Base-by-base conservation (phyloP, 1,140 invertebrate genomes). In the Platyscapa corneri region DNA sequence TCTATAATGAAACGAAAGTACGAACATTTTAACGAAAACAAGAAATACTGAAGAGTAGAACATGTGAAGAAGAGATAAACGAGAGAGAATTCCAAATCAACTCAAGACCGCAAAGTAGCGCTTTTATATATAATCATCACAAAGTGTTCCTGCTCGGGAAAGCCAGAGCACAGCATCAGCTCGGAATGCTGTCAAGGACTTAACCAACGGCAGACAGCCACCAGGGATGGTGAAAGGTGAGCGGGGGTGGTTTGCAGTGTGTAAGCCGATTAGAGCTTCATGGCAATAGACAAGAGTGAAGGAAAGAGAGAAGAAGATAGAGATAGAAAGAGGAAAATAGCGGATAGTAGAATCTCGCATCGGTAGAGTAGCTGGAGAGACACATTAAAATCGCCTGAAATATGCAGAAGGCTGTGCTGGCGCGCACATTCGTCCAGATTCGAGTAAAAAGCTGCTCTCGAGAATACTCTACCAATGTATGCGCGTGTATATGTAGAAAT, bases 361-460 rank as follows among this genome's bases (percentile, higher is more conserved):
- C 34, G 49, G 42, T 18, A 32, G 30, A 20, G 30, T 3, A 80
- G 78, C 23, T 42, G 46, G 60, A 90, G 91, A 92, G 92, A 92
- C 92, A 93, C 92, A 93, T 93, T 93, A 93, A 93, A 93, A 93
- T 93, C 92, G 89, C 90, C 90, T 93, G 84, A 92, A 93, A 92
- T 92, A 93, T 92, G 90, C 87, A 93, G 81, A 88, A 88, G 81
- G 5, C 84, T 86, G 74, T 86, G 49, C 60, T 70, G 74, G 74
- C 42, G 72, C 84, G 79, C 80, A 42, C 77, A 49, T 56, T 53
- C n/a, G 82, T 56, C 82, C 82, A 46, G 75, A 84, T 84, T 84
- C 76, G 42, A 42, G 27, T 65, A 82, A 78, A 86, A 86, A 86
- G 74, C 80, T 30, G 75, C 82, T 76, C 60, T 49, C 46, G 14